Conservation (phyloP, 2,797 vertebrate genomes). For the Paramormyrops hopkinsi region DNA sequence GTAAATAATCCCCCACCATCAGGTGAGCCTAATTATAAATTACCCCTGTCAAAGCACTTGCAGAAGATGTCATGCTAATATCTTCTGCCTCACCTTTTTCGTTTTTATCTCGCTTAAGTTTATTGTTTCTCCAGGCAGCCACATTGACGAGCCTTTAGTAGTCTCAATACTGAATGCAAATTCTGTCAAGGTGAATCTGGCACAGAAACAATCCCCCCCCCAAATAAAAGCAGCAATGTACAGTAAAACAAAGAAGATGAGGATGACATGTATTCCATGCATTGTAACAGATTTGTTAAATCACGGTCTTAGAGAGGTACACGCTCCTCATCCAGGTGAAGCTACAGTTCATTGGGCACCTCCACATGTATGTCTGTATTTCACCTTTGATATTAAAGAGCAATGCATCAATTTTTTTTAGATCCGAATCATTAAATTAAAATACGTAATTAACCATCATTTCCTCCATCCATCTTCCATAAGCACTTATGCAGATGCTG, state of each 20-base stretch:
- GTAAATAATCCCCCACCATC: neutral
- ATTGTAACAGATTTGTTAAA: neutral
- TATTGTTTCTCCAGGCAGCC: neutral
- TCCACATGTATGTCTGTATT: neutral
- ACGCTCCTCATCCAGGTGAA: neutral
- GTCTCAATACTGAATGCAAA: conserved; percentile 13
- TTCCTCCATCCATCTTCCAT: neutral
- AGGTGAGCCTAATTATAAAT: conserved; percentile 20
- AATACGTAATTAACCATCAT: neutral
- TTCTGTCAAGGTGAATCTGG: neutral
- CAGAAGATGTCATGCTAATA: conserved; percentile 21
- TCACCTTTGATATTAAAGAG: neutral
- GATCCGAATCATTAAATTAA: neutral
- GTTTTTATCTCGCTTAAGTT: neutral
- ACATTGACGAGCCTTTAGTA: neutral
- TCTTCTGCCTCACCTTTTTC: neutral
- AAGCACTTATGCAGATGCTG: neutral
- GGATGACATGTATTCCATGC: neutral
- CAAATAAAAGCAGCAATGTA: neutral
- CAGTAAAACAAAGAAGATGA: neutral
- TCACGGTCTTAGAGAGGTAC: neutral
- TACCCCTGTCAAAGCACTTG: conserved; percentile 8
- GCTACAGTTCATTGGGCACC: neutral
- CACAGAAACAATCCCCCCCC: neutral
- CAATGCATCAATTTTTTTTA: neutral